These are phyloP conservation scores for Gambusia affinis DNA, from an alignment of 2,113 vertebrate genomes.

Conservation along the genomic window DNA sequence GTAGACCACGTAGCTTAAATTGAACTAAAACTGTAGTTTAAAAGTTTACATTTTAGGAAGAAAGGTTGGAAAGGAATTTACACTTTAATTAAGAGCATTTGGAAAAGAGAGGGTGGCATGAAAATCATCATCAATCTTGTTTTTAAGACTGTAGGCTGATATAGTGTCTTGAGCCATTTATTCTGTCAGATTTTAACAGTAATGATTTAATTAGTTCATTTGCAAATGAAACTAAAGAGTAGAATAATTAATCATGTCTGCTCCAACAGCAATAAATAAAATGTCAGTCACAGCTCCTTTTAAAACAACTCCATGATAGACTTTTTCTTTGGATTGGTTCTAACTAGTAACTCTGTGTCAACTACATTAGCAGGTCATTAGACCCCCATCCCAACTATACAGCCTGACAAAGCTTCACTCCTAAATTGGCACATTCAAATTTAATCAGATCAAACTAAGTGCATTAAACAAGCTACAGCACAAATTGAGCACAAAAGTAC, in stretches of 20 bases:
- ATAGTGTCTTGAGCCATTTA: too few species aligned
- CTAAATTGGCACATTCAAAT: background rate
- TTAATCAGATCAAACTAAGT: conserved; percentile 2
- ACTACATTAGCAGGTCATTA: background rate
- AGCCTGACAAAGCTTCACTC: background rate
- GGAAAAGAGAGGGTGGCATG: too few species aligned
- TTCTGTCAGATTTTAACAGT: too few species aligned
- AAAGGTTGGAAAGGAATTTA: too few species aligned
- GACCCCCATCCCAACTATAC: background rate
- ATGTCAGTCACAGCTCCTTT: background rate
- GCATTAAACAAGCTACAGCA: background rate
- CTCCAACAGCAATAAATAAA: background rate
- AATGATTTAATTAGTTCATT: too few species aligned
- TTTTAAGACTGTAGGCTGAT: too few species aligned
- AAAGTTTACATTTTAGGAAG: too few species aligned
- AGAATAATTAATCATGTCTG: background rate
- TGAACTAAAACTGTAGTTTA: too few species aligned
- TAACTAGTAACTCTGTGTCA: too few species aligned
- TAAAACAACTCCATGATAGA: background rate
- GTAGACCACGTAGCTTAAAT: too few species aligned
- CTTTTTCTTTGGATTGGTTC: background rate
- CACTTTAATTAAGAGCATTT: too few species aligned
- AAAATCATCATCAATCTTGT: too few species aligned
- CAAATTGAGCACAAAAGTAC: background rate
- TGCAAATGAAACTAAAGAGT: background rate